Percentiles rank a stretch among this genome's conserved stretches.
Evolutionary conservation across 2,797 vertebrate genomes (phyloP).

Genomic region (Hypotaenidia okinawae): DNA sequence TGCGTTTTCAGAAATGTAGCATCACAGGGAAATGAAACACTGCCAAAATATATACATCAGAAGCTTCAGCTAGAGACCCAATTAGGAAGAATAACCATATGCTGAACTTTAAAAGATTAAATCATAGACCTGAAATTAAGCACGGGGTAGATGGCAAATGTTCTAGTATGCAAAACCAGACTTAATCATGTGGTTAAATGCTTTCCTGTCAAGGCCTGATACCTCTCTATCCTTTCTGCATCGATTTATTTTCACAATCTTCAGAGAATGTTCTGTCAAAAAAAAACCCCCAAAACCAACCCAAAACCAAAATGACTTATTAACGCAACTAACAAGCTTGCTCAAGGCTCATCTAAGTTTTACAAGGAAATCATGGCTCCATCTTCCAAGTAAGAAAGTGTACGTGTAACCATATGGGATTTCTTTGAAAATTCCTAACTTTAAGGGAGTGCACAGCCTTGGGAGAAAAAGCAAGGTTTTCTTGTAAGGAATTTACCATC

Average conservation of each 20-base stretch:
- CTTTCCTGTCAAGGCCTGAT: neutral
- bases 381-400: neutral
- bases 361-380: neutral
- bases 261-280: neutral
- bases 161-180: neutral
- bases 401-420: neutral
- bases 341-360: slow-evolving; percentile 12
- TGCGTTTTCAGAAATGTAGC: neutral
- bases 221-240: neutral
- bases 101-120: neutral
- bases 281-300: neutral
- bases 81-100: neutral
- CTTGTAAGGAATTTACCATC: neutral
- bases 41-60: neutral
- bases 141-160: neutral
- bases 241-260: neutral
- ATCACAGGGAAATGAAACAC: neutral
- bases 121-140: neutral
- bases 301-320: neutral
- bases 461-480: neutral
- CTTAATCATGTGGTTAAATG: slow-evolving; percentile 1
- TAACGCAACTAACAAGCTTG: slow-evolving; percentile 3
- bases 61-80: neutral
- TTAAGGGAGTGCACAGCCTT: neutral
- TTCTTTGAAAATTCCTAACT: neutral